Percentiles rank a stretch among this genome's conserved stretches.
phyloP scores from a whole-genome alignment of 2,888 invertebrate species.

The Stenichneumon culpator region DNA sequence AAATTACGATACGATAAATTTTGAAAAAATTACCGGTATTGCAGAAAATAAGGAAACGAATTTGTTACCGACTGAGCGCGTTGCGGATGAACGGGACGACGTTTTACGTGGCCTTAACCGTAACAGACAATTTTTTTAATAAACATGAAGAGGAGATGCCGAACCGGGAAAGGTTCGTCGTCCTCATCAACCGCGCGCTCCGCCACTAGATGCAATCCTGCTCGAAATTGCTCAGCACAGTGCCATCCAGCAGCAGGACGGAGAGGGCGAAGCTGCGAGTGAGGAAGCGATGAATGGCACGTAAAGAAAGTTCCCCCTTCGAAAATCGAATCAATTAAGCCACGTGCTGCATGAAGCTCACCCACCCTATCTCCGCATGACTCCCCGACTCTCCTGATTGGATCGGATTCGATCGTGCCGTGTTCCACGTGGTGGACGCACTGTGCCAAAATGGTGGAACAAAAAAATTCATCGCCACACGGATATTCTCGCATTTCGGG shows the following conservation, averaged over 20 bases:
- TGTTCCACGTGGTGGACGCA: constrained; percentile 67
- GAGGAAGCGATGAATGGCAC: constrained; percentile 56
- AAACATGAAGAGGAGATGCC: background rate
- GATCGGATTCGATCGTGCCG: constrained; percentile 75
- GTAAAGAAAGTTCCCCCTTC: constrained; percentile 74
- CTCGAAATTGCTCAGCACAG: constrained; percentile 36
- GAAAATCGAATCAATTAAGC: constrained; percentile 84
- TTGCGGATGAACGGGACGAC: too few species aligned
- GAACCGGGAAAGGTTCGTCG: background rate
- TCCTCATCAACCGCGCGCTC: background rate
- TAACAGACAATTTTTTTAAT: background rate
- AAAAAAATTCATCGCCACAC: background rate
- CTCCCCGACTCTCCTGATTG: constrained; percentile 74
- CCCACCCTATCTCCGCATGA: constrained; percentile 65
- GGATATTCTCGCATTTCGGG: background rate
- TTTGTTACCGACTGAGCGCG: background rate
- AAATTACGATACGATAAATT: background rate
- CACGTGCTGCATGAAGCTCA: constrained; percentile 77
- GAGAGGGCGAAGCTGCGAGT: constrained; percentile 5
- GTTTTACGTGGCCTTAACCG: background rate
- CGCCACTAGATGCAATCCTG: background rate
- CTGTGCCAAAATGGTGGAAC: constrained; percentile 81
- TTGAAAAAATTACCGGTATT: background rate
- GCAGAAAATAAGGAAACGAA: background rate
- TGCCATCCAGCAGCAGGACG: constrained; percentile 5